These are phyloP conservation scores for Hanleya hanleyi DNA, from an alignment of 2,888 invertebrate species.

Conservation along the genomic window DNA sequence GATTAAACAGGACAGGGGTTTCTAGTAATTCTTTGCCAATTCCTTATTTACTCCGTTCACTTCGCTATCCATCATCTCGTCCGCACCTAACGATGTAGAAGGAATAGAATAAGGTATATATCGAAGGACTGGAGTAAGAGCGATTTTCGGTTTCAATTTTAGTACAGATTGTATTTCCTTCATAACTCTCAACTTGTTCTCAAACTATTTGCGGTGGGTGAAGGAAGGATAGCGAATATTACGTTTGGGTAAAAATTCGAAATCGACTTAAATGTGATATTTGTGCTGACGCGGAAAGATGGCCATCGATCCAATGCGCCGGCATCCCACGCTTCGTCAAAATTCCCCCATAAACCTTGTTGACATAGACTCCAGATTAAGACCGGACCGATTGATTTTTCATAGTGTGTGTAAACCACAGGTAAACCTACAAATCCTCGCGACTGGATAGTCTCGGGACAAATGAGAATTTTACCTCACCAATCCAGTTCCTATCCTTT, in stretches of 20 bases:
- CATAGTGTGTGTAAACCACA: conserved; percentile 1
- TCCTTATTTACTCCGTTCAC: not conserved
- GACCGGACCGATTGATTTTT: not conserved
- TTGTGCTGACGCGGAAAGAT: not conserved
- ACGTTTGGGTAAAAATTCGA: too few species aligned
- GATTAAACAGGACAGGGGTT: not conserved
- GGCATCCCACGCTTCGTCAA: not conserved
- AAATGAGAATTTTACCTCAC: too few species aligned
- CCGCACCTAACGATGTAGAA: not conserved
- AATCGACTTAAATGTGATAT: too few species aligned
- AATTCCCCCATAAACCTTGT: not conserved
- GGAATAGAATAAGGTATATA: too few species aligned
- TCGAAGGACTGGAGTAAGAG: too few species aligned
- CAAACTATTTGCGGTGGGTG: too few species aligned
- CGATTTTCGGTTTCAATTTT: too few species aligned
- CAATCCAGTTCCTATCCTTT: too few species aligned
- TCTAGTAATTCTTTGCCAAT: not conserved
- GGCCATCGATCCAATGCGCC: not conserved
- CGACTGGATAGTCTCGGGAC: not conserved
- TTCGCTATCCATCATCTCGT: not conserved
- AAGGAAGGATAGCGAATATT: too few species aligned
- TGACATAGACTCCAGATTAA: conserved; percentile 1
- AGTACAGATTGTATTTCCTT: too few species aligned
- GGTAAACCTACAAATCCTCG: not conserved
- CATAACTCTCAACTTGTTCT: too few species aligned